These are phyloP conservation scores for Poecilia picta DNA, from an alignment of 2,797 vertebrate genomes.

Conservation along the genomic window DNA sequence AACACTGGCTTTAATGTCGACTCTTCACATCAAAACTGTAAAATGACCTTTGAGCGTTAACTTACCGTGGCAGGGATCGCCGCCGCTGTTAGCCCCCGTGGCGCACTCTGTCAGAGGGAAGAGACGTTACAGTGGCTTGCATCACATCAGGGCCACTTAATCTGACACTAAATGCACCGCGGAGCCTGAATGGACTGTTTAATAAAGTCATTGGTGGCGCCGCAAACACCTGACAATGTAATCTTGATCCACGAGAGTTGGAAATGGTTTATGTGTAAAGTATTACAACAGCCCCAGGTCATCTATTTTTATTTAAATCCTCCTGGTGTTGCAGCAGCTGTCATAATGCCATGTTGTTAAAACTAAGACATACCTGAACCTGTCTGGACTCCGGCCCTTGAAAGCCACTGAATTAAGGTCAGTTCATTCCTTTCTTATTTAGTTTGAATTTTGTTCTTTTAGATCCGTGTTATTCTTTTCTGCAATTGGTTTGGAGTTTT, in stretches of 20 bases:
- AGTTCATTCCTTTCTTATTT: too few species aligned
- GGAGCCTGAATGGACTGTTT: too few species aligned
- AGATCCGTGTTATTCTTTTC: too few species aligned
- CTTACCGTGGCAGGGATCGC: conserved; percentile 82
- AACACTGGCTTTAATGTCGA: background rate
- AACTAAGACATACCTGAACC: too few species aligned
- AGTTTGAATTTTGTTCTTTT: too few species aligned
- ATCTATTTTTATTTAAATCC: background rate
- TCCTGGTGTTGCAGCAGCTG: background rate
- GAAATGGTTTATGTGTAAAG: background rate
- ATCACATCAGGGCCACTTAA: background rate
- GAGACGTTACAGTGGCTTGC: conserved; percentile 3
- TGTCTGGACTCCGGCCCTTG: too few species aligned
- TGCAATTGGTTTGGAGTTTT: too few species aligned
- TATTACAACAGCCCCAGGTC: background rate
- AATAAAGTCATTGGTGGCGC: too few species aligned
- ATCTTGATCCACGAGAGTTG: background rate
- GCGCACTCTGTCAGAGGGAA: conserved; percentile 80
- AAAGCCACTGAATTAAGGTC: too few species aligned
- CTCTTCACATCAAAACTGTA: background rate
- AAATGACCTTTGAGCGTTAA: conserved; percentile 11
- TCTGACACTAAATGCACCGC: background rate
- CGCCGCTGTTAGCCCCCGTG: conserved; percentile 73
- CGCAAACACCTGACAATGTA: background rate
- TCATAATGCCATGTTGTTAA: background rate